These are phyloP conservation scores for Ornithoptera alexandrae DNA, from an alignment of 2,888 invertebrate species.

Conservation along the genomic window DNA sequence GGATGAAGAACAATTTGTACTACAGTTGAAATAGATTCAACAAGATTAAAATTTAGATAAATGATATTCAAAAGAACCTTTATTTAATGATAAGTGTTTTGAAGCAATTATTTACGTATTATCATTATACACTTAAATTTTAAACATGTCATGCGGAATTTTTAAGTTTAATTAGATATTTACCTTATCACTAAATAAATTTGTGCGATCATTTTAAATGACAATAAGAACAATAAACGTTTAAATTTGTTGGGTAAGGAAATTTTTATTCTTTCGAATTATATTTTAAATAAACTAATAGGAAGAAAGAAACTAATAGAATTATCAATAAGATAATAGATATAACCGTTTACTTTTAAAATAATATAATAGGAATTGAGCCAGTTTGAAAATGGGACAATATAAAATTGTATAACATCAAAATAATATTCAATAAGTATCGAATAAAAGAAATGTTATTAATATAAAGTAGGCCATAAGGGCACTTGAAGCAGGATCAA, in stretches of 20 bases:
- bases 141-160: background rate
- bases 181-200: too few relatives aligned
- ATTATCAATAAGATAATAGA: too few relatives aligned
- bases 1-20: background rate
- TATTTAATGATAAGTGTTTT: background rate
- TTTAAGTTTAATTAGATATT: background rate
- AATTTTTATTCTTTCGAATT: too few relatives aligned
- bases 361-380: too few relatives aligned
- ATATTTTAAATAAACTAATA: too few relatives aligned
- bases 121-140: background rate
- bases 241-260: too few relatives aligned
- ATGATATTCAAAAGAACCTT: background rate
- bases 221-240: too few relatives aligned
- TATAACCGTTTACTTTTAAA: too few relatives aligned
- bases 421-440: background rate
- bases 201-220: too few relatives aligned
- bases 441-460: conserved; percentile 5
- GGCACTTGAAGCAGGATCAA: conserved; percentile 18
- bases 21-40: background rate
- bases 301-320: too few relatives aligned
- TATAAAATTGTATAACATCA: too few relatives aligned
- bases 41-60: background rate
- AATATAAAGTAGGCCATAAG: conserved; percentile 16
- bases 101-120: background rate
- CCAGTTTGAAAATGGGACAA: too few relatives aligned